Evolutionary conservation across 2,888 invertebrate genomes (phyloP).

Genomic region (Vannuccia rotundouncinata): DNA sequence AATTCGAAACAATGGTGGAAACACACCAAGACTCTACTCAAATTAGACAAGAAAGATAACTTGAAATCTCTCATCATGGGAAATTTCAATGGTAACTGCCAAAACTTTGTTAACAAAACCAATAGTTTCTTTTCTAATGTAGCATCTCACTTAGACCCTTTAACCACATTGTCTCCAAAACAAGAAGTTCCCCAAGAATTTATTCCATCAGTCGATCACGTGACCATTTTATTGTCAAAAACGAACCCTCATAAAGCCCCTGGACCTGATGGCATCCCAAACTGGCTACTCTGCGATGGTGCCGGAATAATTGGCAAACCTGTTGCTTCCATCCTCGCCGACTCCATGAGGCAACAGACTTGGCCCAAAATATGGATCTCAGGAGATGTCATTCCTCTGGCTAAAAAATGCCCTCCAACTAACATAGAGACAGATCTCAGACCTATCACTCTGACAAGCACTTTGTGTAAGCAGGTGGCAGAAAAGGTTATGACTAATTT

Average conservation of each 20-base stretch:
- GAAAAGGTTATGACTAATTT: constrained; percentile 26
- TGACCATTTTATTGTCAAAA: constrained; percentile 26
- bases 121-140: not conserved
- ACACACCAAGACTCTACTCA: not conserved
- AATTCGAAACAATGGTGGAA: not conserved
- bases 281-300: constrained; percentile 17
- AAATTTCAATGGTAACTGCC: not conserved
- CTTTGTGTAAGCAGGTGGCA: constrained; percentile 24
- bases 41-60: not conserved
- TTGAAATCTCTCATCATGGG: not conserved
- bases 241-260: constrained; percentile 22
- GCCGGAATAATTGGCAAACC: constrained; percentile 23
- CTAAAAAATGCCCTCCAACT: constrained; percentile 24
- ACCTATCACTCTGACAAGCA: constrained; percentile 26
- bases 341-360: constrained; percentile 26
- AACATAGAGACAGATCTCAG: constrained; percentile 26
- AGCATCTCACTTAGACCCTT: not conserved
- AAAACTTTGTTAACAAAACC: not conserved
- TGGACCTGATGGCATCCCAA: constrained; percentile 23
- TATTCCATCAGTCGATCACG: constrained; percentile 23
- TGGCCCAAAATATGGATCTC: constrained; percentile 23
- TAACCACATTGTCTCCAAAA: not conserved
- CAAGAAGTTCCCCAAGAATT: constrained; percentile 14
- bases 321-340: constrained; percentile 24
- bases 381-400: constrained; percentile 26